A percentile compares a stretch with the other conserved stretches of the same genome.
phyloP scores from a whole-genome alignment of 2,888 invertebrate species.

The Cheilosia impressa region DNA sequence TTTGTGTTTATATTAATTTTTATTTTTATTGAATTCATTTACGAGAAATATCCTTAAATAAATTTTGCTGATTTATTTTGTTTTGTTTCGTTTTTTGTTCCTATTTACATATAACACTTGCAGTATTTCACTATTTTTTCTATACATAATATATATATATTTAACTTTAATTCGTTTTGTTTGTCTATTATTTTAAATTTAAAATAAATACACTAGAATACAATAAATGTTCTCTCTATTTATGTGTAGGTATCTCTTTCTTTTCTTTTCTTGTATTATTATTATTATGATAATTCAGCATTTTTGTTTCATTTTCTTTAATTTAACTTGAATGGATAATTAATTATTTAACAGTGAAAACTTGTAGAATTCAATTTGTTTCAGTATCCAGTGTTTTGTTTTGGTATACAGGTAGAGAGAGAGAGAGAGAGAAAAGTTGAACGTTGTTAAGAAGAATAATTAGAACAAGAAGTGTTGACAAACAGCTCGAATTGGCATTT shows the following conservation, averaged over 20 bases:
- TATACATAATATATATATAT: slow-evolving; percentile 62
- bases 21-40: slow-evolving; percentile 73
- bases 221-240: slow-evolving; percentile 63
- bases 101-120: slow-evolving; percentile 63
- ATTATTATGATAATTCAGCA: slow-evolving; percentile 61
- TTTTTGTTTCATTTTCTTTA: slow-evolving; percentile 63
- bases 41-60: slow-evolving; percentile 71
- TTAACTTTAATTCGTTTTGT: slow-evolving; percentile 37
- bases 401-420: slow-evolving; percentile 75
- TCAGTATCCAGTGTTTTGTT: slow-evolving; percentile 75
- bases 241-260: slow-evolving; percentile 55
- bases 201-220: slow-evolving; percentile 70
- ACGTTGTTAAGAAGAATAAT: slow-evolving; percentile 11
- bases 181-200: slow-evolving; percentile 52
- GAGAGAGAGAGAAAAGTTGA: slow-evolving; percentile 15
- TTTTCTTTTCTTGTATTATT: slow-evolving; percentile 47
- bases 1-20: slow-evolving; percentile 53
- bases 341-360: slow-evolving; percentile 66
- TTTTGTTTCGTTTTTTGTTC: slow-evolving; percentile 8
- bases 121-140: slow-evolving; percentile 25
- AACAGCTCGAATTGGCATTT: neutral
- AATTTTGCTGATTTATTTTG: slow-evolving; percentile 50
- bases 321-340: slow-evolving; percentile 56
- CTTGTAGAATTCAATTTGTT: slow-evolving; percentile 71
- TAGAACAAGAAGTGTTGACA: slow-evolving; percentile 13